These are phyloP conservation scores for Enteromius unitaeniatus DNA, from an alignment of 2,797 vertebrate genomes.

Conservation along the genomic window DNA sequence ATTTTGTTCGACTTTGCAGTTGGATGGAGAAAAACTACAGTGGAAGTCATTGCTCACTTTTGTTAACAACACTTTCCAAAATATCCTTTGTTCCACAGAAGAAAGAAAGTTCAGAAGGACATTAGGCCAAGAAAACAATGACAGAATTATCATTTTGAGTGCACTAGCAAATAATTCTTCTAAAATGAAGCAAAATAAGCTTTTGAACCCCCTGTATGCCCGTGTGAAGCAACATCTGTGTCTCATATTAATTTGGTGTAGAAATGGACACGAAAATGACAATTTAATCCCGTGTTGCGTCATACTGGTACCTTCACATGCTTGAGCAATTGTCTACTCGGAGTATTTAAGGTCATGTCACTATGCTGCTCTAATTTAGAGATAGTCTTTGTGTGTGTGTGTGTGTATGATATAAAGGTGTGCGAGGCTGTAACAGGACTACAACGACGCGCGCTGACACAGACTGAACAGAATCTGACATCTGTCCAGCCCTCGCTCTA, in stretches of 20 bases:
- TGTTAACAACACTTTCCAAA: background rate
- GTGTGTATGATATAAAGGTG: background rate
- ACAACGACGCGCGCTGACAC: background rate
- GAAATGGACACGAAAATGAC: background rate
- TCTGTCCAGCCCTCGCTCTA: background rate
- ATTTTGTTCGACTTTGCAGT: background rate
- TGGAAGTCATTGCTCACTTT: background rate
- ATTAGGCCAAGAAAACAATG: background rate
- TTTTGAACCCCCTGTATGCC: background rate
- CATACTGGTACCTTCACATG: background rate
- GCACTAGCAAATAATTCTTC: background rate
- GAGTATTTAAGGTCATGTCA: background rate
- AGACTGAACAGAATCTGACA: conserved; percentile 16
- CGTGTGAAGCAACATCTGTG: background rate
- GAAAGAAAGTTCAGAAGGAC: background rate
- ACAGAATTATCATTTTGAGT: background rate
- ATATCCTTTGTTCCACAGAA: background rate
- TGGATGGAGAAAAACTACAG: background rate
- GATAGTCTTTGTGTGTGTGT: background rate
- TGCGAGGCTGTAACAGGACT: background rate
- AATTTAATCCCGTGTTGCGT: background rate
- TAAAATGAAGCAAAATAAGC: background rate
- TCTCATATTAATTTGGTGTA: background rate
- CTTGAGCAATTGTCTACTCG: background rate
- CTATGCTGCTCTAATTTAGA: conserved; percentile 4